These are phyloP conservation scores for Drosophila funebris DNA, from an alignment of 1,140 invertebrate genomes.

Conservation along the genomic window DNA sequence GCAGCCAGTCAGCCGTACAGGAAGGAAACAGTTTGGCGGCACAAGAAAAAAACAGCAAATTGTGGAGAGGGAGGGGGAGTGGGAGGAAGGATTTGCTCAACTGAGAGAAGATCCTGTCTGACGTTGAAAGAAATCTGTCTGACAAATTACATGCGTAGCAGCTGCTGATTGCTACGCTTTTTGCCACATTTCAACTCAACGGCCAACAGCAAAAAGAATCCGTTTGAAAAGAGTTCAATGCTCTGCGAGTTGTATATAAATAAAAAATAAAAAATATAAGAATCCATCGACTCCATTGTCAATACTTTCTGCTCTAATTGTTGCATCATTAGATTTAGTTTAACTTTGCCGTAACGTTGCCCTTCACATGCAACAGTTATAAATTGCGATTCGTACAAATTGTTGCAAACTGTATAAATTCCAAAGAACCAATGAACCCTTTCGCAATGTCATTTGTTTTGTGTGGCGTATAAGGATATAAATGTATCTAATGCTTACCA, in stretches of 20 bases:
- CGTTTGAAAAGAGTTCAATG: too few species aligned
- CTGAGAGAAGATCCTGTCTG: conserved; percentile 28
- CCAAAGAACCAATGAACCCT: conserved; percentile 27
- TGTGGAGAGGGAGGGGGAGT: neutral
- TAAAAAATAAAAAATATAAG: neutral
- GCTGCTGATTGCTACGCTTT: conserved; percentile 42
- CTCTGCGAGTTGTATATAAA: too few species aligned
- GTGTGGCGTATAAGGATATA: neutral
- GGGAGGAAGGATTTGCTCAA: too few species aligned
- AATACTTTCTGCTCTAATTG: conserved; percentile 11
- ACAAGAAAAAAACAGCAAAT: conserved; percentile 11
- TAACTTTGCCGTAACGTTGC: neutral
- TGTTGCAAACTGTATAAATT: conserved; percentile 67
- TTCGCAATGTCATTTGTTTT: conserved; percentile 26
- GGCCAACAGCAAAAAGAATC: conserved; percentile 2
- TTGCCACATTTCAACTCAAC: neutral
- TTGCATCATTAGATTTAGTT: neutral
- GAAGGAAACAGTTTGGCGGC: conserved; percentile 69
- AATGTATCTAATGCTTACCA: conserved; percentile 51
- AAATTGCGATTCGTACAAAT: conserved; percentile 63
- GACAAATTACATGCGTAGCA: conserved; percentile 75
- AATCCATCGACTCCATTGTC: neutral
- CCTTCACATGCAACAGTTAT: conserved; percentile 64
- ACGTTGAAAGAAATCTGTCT: conserved; percentile 71
- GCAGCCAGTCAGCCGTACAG: conserved; percentile 40